Evolutionary conservation across 2,888 invertebrate species (phyloP), one percentile per base, ranked within the genome.

Genomic region (Melanotus villosus): DNA sequence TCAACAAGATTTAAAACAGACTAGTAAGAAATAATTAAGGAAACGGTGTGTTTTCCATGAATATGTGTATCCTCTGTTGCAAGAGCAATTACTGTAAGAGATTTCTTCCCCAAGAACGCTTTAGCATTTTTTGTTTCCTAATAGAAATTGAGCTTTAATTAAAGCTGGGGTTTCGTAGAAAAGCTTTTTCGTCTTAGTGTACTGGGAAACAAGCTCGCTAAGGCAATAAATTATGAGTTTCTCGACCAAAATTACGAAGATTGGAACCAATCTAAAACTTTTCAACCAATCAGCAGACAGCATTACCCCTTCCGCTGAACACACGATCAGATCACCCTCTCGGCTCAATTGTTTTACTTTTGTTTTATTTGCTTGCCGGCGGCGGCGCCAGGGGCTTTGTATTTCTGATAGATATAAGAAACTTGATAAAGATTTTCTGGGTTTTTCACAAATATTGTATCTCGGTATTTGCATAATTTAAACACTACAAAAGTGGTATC

Each of bases 161-260:
- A 66, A 66, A 66, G 34, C 47, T 26, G 34, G 64, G 38, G 41
- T 70, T 72, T 70, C 63, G 68, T 18, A 56, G 56, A 36, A 32
- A 63, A 79, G 77, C 80, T 79, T 80, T 73, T 75, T 73, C 43
- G 58, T 64, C 72, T 36, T 47, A 72, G 52, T 72, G 69, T 72
- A 71, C 71, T 43, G 57, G 56, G 77, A 78, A 79, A 78, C 77
- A 77, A 78, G 78, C 78, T 78, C 77, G 72, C 77, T 71, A 75
- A 65, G 73, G 70, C 80, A 78, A 83, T 83, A 83, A 83, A 82
- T 83, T 82, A 82, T 80, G 80, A 81, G 78, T 82, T 83, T 79
- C 80, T 78, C 80, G 81, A 83, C 83, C 83, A 81, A 83, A 83
- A 83, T 83, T 81, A 82, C 81, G 76, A 80, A 82, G 83, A 82